Evolutionary conservation across 2,797 vertebrate genomes (phyloP).

Genomic region (Molossus alvarezi): DNA sequence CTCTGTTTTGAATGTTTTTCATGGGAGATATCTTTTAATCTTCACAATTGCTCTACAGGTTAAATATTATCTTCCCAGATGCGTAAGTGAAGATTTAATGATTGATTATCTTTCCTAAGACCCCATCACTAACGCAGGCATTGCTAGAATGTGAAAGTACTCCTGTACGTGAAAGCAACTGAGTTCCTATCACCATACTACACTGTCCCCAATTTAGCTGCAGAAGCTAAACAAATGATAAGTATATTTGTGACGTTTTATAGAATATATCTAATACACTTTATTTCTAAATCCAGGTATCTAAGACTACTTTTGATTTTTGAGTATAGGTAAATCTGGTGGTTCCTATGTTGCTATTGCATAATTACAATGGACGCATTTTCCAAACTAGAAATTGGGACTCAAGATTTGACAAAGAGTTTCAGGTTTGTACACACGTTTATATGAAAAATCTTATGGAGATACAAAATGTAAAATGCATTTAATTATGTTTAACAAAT

Average conservation of each 20-base stretch:
- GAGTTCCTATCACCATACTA: neutral
- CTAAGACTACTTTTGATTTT: constrained; percentile 19
- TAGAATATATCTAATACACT: neutral
- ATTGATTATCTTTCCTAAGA: neutral
- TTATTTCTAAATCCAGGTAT: constrained; percentile 46
- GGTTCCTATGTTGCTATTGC: neutral
- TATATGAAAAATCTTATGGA: constrained; percentile 53
- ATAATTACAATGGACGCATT: neutral
- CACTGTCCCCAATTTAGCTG: neutral
- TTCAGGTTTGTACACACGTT: constrained; percentile 1
- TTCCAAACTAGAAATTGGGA: constrained; percentile 46
- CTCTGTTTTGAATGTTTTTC: constrained; percentile 29
- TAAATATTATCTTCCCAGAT: neutral
- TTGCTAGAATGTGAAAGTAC: neutral
- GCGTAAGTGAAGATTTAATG: neutral
- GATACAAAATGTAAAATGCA: constrained; percentile 39
- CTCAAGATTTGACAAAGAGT: neutral
- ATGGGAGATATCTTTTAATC: neutral
- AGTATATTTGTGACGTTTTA: neutral
- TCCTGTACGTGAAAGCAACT: neutral
- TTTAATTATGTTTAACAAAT: constrained; percentile 56
- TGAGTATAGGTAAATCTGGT: neutral
- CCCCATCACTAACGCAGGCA: neutral
- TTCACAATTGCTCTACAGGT: neutral
- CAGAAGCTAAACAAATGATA: constrained; percentile 22